Evolutionary conservation across 1,140 invertebrate species (phyloP), one percentile per base, ranked within the genome.

Genomic region (Aphidius ervi): DNA sequence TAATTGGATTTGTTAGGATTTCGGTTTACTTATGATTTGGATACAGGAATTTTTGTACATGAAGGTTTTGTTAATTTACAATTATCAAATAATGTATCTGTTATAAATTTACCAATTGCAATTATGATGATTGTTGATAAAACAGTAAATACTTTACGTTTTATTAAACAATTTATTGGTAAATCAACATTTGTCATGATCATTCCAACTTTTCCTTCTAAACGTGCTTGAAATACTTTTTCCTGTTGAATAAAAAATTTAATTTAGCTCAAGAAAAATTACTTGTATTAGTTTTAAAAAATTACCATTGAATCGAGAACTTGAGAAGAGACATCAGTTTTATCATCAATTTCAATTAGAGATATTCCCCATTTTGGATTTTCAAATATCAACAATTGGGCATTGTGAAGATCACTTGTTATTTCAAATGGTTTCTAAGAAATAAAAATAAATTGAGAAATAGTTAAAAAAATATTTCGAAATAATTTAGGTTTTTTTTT

Each of bases 351-450:
- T 59, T 86, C 81, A 31, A 86, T 74, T 3, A 87, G 73, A 65
- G 79, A 78, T 8, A 90, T 79, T 9, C 84, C 85, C 88, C 88
- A 89, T 62, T 85, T 81, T 1, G 87, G 85, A 74, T 89, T 90
- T 50, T 83, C 81, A n/a, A 85, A 79, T 9, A 87, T 80, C 10
- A 90, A 73, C n/a, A 89, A 81, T 68, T 88, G 82, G 41, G 86
- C 80, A 67, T 86, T 88, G 56, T 85, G 76, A 5, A 89, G 72
- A 69, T 87, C 85, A 37, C 77, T 81, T 20, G 79, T 78, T 41
- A 86, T 78, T 56, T 82, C 82, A 46, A 65, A 46, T 53, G 73
- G 67, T 31, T 66, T 68, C 80, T 81, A 16, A 16, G 16, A 16
- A 16, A 16, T 16, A 16, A 59, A 52, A 56, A 37, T 52, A 52